Base-by-base conservation (phyloP, 2,888 invertebrate species). In the Drosophila atripex region DNA sequence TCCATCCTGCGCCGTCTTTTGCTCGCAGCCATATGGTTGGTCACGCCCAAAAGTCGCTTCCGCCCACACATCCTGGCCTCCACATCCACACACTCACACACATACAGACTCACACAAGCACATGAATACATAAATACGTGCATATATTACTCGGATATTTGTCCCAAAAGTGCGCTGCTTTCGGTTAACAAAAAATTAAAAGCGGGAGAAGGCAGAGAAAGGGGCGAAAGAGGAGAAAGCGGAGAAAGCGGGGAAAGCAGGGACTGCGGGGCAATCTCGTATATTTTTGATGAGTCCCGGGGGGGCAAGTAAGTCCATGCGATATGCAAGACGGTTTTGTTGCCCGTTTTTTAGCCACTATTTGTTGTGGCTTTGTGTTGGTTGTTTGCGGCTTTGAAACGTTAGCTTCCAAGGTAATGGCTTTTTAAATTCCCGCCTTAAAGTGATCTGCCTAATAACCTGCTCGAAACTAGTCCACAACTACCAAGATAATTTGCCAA, bases 171-270 rank as follows among this genome's bases (percentile, higher is more conserved):
- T 72, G 66, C 71, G 56, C 58, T 77, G 63, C 39, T 71, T 60
- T 63, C 64, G 77, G 63, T 66, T 47, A 56, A 60, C 68, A 78
- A 75, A 75, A 82, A 79, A 75, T 85, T 82, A 85, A 80, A 85
- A 71, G 63, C 49, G 49, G 21, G 21, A 23, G 21, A 23, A 49
- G 16, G 47, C 47, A n/a, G n/a, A n/a, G n/a, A n/a, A n/a, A n/a
- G n/a, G n/a, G n/a, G n/a, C n/a, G n/a, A n/a, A n/a, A n/a, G n/a
- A n/a, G n/a, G n/a, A n/a, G n/a, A n/a, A n/a, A n/a, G n/a, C n/a
- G n/a, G 14, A 2, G 6, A 9, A 6, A 14, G 46, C 23, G 14
- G n/a, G 1, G 8, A 38, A 18, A 41, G 49, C 32, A 30, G 32
- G 65, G 66, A 43, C 57, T 39, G 45, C 51, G 51, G 45, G 28